A percentile compares a stretch with the other conserved stretches of the same genome.
phyloP scores from a whole-genome alignment of 2,113 vertebrate species.

The Oxyruncus cristatus region DNA sequence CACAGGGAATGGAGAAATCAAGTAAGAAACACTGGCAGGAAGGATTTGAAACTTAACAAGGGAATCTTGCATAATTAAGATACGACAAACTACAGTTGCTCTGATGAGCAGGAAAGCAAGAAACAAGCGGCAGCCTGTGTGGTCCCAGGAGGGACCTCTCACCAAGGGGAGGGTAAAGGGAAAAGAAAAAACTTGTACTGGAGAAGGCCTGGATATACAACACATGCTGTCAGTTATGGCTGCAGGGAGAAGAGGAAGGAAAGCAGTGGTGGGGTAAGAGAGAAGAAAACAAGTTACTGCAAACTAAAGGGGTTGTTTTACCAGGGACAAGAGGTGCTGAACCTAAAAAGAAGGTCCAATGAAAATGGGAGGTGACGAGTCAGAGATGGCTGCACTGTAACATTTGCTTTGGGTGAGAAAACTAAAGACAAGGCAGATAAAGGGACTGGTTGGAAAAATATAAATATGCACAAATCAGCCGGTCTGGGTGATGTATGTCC shows the following conservation, averaged over 20 bases:
- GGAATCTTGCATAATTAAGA: slow-evolving; percentile 58
- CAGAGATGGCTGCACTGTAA: background rate
- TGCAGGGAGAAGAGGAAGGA: background rate
- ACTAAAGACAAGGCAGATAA: background rate
- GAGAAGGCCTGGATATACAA: background rate
- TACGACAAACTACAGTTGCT: slow-evolving; percentile 51
- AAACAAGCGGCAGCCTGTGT: slow-evolving; percentile 40
- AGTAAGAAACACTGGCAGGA: slow-evolving; percentile 29
- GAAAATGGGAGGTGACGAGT: background rate
- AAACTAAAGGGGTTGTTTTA: background rate
- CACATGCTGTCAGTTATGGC: background rate
- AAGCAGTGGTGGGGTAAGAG: background rate
- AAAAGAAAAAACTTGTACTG: background rate
- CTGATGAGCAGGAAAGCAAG: slow-evolving; percentile 62
- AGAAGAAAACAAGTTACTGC: background rate
- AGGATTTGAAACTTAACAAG: slow-evolving; percentile 47
- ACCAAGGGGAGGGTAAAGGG: background rate
- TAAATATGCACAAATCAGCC: slow-evolving; percentile 11
- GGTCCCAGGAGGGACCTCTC: slow-evolving; percentile 37
- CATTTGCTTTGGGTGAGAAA: background rate
- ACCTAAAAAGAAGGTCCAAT: background rate
- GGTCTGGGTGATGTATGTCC: slow-evolving; percentile 13
- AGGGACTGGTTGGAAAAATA: background rate
- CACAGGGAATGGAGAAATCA: background rate
- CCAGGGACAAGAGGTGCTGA: background rate